Evolutionary conservation across 2,888 invertebrate species (phyloP), one percentile per base, ranked within the genome.

Genomic region (Rhodophaea formosa): DNA sequence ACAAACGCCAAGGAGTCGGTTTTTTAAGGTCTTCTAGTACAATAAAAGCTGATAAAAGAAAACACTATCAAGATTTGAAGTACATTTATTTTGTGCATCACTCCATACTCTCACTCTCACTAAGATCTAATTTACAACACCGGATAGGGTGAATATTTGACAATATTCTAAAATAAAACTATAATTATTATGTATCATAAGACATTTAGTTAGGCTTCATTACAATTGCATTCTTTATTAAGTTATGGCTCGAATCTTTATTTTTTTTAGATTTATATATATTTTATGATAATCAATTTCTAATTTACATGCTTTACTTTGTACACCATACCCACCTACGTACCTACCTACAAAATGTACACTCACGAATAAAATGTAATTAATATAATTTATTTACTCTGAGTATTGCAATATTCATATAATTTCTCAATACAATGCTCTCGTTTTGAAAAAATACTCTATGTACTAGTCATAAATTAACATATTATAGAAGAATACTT

Each of bases 11-110:
- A 3, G 2, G 23, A 2, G 2, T 3, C 23, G 23, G 5, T 23
- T 5, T 23, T 23, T 2, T 2, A 23, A 23, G 5, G 5, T 23
- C 23, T 23, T 23, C 2, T 23, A 23, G 23, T 23, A 23, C 23
- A 2, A 23, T 3, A 23, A 3, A 23, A 23, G 23, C 23, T 23
- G 17, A 1, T 17, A 6, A 8, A 17, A 49, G n/a, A 65, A 66
- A 54, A 2, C 15, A 59, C 53, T 23, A 32, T 7, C 56, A 65
- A 68, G 73, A 78, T 79, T 83, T 84, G 75, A 82, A 86, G 86
- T 87, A 88, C 86, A 88, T 90, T 85, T 88, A 89, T 86, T 84
- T 82, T 86, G 89, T 90, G 89, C 88, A 88, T 87, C 81, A 84
- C 77, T 84, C 82, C 80, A 83, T 81, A 80, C 74, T 76, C 66